Conservation (phyloP, 2,797 vertebrate species). For the Rhynchonycteris naso region DNA sequence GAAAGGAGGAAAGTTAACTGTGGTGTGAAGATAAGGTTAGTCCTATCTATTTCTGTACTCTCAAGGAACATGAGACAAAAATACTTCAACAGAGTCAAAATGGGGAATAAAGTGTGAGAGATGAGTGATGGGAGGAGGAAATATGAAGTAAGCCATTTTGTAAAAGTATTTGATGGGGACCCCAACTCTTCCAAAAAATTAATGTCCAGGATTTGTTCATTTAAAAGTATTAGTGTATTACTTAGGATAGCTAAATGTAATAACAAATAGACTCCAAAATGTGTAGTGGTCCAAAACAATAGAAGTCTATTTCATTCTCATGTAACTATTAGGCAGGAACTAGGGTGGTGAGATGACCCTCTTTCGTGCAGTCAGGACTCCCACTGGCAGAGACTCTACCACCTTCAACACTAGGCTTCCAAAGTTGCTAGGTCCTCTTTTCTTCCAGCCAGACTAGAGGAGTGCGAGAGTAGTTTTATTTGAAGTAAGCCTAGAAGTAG, state of each 20-base stretch:
- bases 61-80: not conserved
- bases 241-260: not conserved
- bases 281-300: not conserved
- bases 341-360: accelerated
- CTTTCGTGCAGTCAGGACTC: not conserved
- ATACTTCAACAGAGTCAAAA: not conserved
- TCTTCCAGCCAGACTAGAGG: not conserved
- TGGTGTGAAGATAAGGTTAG: not conserved
- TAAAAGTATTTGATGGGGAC: not conserved
- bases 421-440: not conserved
- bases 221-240: not conserved
- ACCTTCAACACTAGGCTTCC: not conserved
- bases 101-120: too few relatives aligned
- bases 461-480: not conserved
- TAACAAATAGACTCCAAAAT: not conserved
- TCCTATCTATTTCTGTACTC: not conserved
- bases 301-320: not conserved
- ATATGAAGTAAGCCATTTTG: not conserved
- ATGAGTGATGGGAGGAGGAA: not conserved
- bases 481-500: not conserved
- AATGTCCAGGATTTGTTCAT: not conserved
- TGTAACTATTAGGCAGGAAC: not conserved
- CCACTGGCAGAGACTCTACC: not conserved
- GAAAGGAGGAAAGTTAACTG: not conserved
- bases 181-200: not conserved